Conservation (phyloP, 2,797 vertebrate genomes). For the Centroberyx gerrardi region DNA sequence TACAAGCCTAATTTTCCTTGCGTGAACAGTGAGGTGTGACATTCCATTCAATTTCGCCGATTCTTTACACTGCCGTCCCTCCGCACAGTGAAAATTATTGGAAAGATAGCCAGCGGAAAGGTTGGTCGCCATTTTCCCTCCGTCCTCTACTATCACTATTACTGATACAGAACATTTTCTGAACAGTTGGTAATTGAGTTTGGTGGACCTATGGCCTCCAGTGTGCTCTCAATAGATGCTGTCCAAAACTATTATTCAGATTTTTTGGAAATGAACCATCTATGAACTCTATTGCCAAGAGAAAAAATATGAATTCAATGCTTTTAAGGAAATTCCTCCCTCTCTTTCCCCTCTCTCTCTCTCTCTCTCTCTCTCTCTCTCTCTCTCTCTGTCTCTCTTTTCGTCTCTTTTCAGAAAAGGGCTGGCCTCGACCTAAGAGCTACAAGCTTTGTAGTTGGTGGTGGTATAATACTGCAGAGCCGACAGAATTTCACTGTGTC, state of each 20-base stretch:
- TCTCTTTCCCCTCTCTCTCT: conserved; percentile 24
- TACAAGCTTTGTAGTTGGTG: conserved; percentile 50
- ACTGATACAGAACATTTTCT: conserved; percentile 51
- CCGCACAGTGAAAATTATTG: conserved; percentile 15
- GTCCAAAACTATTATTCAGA: conserved; percentile 72
- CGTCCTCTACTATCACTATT: conserved; percentile 34
- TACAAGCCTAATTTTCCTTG: neutral
- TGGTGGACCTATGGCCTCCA: conserved; percentile 56
- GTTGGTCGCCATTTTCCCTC: conserved; percentile 43
- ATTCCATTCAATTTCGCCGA: neutral
- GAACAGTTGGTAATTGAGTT: conserved; percentile 72
- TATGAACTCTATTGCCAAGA: conserved; percentile 47
- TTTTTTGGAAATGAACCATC: conserved; percentile 71
- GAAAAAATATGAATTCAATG: conserved; percentile 53
- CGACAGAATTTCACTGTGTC: conserved; percentile 56
- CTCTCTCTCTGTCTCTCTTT: conserved; percentile 18
- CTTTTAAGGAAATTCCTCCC: conserved; percentile 58
- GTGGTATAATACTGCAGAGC: conserved; percentile 47
- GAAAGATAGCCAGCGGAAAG: conserved; percentile 30
- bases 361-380: too few relatives aligned
- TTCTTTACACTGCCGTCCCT: neutral
- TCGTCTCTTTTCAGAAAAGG: conserved; percentile 32
- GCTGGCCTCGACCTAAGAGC: conserved; percentile 32
- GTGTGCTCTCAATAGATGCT: conserved; percentile 59
- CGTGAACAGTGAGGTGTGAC: neutral